These are phyloP conservation scores for Montipora efflorescens DNA, from an alignment of 64 coral and sea anemone species.

Conservation along the genomic window DNA sequence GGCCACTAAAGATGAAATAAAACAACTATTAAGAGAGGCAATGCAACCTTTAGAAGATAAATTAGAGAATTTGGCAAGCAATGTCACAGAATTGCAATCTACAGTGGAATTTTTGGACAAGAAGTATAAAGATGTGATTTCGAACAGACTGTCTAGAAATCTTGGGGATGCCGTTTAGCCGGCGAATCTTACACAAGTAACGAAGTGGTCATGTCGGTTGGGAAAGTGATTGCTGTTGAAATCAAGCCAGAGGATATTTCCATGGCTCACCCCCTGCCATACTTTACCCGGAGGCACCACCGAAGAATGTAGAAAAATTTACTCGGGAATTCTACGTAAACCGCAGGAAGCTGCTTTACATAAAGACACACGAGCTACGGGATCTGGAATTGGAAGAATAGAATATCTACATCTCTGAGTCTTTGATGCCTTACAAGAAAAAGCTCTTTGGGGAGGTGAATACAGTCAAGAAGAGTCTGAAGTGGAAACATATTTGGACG, in stretches of 20 bases:
- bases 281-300: background rate
- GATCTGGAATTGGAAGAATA: background rate
- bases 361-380: background rate
- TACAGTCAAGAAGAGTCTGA: background rate
- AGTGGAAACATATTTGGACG: constrained; percentile 73
- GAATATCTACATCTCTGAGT: background rate
- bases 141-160: too few relatives aligned
- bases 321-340: constrained; percentile 21
- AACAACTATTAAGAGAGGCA: too few relatives aligned
- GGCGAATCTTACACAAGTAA: background rate
- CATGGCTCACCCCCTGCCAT: constrained; percentile 35
- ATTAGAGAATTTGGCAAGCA: too few relatives aligned
- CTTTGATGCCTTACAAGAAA: constrained; percentile 17
- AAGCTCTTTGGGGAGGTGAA: constrained; percentile 40
- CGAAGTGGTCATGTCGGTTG: background rate
- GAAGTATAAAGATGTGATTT: too few relatives aligned
- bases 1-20: too few relatives aligned
- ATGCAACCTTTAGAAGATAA: too few relatives aligned
- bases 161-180: too few relatives aligned
- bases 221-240: background rate
- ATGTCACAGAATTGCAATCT: too few relatives aligned
- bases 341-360: background rate
- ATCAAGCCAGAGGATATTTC: constrained; percentile 5
- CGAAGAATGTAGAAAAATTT: constrained; percentile 55
- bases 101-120: too few relatives aligned